These are phyloP conservation scores for Kradibia gibbosae DNA, from an alignment of 1,140 invertebrate genomes.

Conservation along the genomic window DNA sequence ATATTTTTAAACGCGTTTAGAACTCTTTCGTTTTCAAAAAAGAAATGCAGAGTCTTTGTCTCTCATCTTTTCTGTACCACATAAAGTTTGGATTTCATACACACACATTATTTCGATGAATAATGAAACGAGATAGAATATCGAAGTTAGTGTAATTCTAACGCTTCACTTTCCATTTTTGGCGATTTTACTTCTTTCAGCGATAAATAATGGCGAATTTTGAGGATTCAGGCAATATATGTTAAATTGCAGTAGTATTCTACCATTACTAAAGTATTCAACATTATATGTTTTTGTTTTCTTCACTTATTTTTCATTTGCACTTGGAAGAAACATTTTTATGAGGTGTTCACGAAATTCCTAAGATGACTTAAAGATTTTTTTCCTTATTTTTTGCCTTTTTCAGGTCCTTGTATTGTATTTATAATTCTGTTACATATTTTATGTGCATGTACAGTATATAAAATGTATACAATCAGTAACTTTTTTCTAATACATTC, in stretches of 20 bases:
- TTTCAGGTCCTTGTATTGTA: neutral
- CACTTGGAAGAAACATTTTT: constrained; percentile 33
- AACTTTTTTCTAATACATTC: neutral
- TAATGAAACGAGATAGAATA: constrained; percentile 7
- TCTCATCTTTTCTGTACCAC: constrained; percentile 24
- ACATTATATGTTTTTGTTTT: neutral
- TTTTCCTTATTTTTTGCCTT: neutral
- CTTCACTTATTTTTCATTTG: constrained; percentile 4
- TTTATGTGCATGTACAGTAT: neutral
- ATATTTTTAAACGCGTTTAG: neutral
- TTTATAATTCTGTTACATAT: neutral
- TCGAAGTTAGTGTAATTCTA: neutral
- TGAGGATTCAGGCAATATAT: constrained; percentile 38
- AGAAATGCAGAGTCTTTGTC: constrained; percentile 37
- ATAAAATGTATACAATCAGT: neutral
- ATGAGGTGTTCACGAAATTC: constrained; percentile 35
- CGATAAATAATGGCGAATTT: constrained; percentile 38
- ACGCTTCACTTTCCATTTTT: constrained; percentile 30
- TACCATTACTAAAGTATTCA: constrained; percentile 47
- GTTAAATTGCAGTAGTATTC: constrained; percentile 22
- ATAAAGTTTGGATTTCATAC: neutral
- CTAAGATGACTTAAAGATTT: neutral
- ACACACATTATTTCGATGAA: constrained; percentile 19
- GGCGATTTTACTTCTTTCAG: constrained; percentile 47
- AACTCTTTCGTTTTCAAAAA: constrained; percentile 20